Percentiles rank a stretch among this genome's conserved stretches.
Conservation (phyloP, 1,140 invertebrate species). For the Dreissena rostriformis region DNA sequence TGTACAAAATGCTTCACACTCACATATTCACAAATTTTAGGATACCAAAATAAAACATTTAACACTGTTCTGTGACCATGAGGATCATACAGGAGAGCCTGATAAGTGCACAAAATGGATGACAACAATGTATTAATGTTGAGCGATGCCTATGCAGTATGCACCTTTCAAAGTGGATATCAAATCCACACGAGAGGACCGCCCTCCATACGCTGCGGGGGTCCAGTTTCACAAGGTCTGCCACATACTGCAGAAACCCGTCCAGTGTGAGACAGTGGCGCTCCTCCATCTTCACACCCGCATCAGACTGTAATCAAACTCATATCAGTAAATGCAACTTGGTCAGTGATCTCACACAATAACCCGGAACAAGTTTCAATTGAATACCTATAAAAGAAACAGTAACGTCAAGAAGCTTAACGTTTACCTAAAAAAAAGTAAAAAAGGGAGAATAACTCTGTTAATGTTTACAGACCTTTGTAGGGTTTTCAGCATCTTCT, state of each 20-base stretch:
- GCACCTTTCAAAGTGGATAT: conserved; percentile 79
- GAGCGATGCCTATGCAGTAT: background rate
- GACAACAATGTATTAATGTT: too few relatives aligned
- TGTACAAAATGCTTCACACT: too few relatives aligned
- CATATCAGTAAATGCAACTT: too few relatives aligned
- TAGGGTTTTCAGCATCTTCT: conserved; percentile 53
- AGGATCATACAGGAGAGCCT: too few relatives aligned
- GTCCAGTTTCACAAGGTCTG: conserved; percentile 75
- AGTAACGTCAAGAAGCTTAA: too few relatives aligned
- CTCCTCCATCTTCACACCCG: conserved; percentile 38
- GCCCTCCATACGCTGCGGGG: conserved; percentile 76
- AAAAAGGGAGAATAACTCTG: background rate
- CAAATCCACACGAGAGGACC: conserved; percentile 78
- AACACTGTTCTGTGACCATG: too few relatives aligned
- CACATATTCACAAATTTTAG: too few relatives aligned
- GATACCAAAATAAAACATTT: too few relatives aligned
- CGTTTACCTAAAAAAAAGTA: background rate
- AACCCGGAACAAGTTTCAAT: too few relatives aligned
- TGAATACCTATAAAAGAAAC: too few relatives aligned
- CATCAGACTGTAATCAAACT: conserved; percentile 11
- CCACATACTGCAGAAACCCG: conserved; percentile 78
- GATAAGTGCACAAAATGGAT: too few relatives aligned
- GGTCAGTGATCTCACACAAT: too few relatives aligned
- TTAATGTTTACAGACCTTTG: conserved; percentile 10
- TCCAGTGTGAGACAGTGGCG: conserved; percentile 76